Evolutionary conservation across 2,797 vertebrate species (phyloP).

Genomic region (Bufotes viridis): DNA sequence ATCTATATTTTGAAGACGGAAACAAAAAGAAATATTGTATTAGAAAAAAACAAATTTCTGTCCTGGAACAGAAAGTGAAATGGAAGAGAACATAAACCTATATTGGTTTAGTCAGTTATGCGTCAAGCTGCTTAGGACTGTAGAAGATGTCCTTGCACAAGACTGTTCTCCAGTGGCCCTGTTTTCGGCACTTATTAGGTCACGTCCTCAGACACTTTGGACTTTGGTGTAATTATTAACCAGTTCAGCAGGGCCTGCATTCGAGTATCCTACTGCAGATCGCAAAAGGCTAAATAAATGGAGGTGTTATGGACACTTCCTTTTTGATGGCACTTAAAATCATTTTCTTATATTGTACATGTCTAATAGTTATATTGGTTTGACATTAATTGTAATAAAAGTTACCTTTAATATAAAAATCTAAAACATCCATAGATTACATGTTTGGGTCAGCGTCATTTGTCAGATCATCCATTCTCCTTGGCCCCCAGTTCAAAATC

Average conservation of each 20-base stretch:
- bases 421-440: not conserved
- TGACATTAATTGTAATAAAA: not conserved
- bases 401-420: not conserved
- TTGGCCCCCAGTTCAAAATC: not conserved
- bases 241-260: conserved; percentile 26
- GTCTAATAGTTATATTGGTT: not conserved
- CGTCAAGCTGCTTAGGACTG: conserved; percentile 6
- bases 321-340: not conserved
- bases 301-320: not conserved
- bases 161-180: conserved; percentile 12
- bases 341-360: not conserved
- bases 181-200: conserved; percentile 34
- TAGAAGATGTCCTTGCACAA: conserved; percentile 10
- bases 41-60: not conserved
- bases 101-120: conserved; percentile 7
- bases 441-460: not conserved
- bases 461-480: not conserved
- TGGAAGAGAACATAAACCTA: not conserved
- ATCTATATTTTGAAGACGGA: not conserved
- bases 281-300: not conserved
- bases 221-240: conserved; percentile 47
- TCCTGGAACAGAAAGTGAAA: not conserved
- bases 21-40: not conserved
- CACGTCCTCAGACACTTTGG: conserved; percentile 29
- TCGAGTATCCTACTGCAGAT: conserved; percentile 6